Conservation (phyloP, 2,797 vertebrate genomes). For the Pteropus rufus region DNA sequence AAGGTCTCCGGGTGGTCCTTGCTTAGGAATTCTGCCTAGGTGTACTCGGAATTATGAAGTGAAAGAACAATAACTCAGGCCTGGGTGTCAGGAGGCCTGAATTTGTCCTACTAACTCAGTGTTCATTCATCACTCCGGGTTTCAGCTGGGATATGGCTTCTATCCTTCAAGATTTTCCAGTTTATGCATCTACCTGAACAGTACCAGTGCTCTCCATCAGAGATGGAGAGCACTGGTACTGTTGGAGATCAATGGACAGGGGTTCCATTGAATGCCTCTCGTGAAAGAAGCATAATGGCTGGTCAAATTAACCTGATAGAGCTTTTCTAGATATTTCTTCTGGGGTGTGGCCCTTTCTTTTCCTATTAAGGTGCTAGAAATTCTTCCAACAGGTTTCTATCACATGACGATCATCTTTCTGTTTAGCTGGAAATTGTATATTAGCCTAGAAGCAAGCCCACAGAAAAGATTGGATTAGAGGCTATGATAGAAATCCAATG, state of each 20-base stretch:
- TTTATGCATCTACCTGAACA: background rate
- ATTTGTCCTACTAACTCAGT: background rate
- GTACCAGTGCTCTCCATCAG: background rate
- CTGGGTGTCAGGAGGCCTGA: background rate
- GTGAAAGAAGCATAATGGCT: background rate
- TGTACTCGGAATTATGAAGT: background rate
- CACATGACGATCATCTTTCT: background rate
- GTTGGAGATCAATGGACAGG: too few relatives aligned
- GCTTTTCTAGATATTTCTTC: background rate
- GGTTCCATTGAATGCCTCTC: background rate
- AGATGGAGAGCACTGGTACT: too few relatives aligned
- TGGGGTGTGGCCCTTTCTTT: background rate
- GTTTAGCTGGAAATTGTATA: background rate
- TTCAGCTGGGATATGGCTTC: background rate
- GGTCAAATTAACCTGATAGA: background rate
- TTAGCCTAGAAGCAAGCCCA: background rate
- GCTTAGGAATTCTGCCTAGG: background rate
- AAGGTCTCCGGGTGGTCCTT: background rate
- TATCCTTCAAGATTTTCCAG: background rate
- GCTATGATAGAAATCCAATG: background rate
- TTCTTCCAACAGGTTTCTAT: background rate
- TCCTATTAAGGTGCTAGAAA: background rate
- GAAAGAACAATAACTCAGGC: background rate
- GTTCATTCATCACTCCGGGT: background rate
- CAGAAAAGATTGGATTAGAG: background rate